Conservation (phyloP, 2,888 invertebrate genomes). For the Erebia palarica region DNA sequence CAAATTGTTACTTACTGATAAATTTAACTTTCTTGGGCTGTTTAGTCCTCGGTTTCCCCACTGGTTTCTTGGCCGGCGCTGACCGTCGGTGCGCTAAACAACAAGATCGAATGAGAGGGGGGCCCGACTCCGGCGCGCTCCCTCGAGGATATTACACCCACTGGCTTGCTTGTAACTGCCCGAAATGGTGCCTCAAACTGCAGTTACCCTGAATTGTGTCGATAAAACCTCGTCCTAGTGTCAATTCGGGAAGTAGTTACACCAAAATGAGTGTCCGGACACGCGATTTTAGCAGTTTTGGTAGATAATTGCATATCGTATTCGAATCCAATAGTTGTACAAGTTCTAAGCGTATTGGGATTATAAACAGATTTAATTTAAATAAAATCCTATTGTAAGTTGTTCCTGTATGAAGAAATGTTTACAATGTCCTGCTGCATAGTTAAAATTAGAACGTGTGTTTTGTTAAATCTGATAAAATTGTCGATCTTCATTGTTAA, state of each 20-base stretch:
- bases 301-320: no score
- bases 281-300: not conserved
- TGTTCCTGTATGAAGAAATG: no score
- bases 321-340: not conserved
- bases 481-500: no score
- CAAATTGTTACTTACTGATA: constrained; percentile 89
- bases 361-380: not conserved
- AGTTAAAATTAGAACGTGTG: no score
- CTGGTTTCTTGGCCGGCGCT: constrained; percentile 90
- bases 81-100: constrained; percentile 76
- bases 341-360: not conserved
- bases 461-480: no score
- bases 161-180: constrained; percentile 24
- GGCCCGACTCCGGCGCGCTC: constrained; percentile 15
- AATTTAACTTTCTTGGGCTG: constrained; percentile 96
- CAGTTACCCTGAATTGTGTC: constrained; percentile 9
- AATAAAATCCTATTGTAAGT: no score
- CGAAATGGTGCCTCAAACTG: constrained; percentile 14
- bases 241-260: constrained; percentile 9
- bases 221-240: not conserved
- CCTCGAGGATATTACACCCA: constrained; percentile 29
- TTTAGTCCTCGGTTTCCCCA: constrained; percentile 90
- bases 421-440: no score
- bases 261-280: not conserved
- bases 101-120: constrained; percentile 50